phyloP scores from a whole-genome alignment of 2,797 vertebrate species.

The Etheostoma perlongum region DNA sequence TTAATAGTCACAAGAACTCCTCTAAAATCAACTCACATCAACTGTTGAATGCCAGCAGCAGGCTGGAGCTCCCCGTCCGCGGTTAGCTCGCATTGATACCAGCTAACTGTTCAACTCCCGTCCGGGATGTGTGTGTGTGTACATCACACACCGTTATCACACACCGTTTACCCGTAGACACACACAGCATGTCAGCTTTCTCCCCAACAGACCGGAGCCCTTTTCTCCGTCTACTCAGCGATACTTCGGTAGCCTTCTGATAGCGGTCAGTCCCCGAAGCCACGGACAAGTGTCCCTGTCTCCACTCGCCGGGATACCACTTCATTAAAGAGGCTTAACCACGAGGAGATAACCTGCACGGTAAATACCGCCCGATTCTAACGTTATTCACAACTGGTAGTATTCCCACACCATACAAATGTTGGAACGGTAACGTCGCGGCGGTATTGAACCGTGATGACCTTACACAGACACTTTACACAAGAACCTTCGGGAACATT shows the following conservation, averaged over 20 bases:
- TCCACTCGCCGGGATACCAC: not conserved
- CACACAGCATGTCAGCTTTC: not conserved
- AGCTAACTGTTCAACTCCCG: slow-evolving; percentile 38
- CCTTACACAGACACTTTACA: slow-evolving; percentile 15
- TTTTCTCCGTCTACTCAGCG: slow-evolving; percentile 5
- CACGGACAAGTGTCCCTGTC: no score
- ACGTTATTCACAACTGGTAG: slow-evolving; percentile 7
- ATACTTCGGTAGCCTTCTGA: not conserved
- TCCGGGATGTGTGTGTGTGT: slow-evolving; percentile 1
- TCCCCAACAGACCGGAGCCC: not conserved
- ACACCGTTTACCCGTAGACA: slow-evolving; percentile 18
- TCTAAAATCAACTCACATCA: accelerated
- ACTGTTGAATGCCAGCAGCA: accelerated
- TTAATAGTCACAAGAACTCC: not conserved
- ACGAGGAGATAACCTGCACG: not conserved
- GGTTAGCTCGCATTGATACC: slow-evolving; percentile 30
- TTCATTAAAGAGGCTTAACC: not conserved
- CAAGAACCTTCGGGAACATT: not conserved
- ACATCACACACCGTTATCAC: not conserved
- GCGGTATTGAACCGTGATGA: not conserved
- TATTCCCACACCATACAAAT: not conserved
- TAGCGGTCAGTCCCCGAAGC: not conserved
- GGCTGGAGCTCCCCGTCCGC: not conserved
- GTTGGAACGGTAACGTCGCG: not conserved
- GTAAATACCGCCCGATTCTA: not conserved